Percentiles rank a stretch among this genome's conserved stretches.
phyloP scores from a whole-genome alignment of 37 sponge, comb jelly and placozoan genomes.

The Beroe forskalii region DNA sequence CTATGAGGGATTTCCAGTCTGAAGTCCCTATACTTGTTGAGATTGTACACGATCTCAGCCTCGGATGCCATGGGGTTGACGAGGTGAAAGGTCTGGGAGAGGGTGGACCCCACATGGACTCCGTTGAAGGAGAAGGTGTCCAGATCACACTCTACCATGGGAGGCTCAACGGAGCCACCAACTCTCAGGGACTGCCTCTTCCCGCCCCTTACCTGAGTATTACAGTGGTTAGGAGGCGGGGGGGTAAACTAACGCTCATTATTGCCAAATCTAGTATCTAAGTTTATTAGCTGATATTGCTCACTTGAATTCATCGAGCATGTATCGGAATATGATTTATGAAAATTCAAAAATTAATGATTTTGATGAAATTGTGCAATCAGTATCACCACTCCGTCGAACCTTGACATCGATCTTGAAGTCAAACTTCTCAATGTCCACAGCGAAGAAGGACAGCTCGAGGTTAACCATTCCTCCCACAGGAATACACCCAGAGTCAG shows the following conservation, averaged over 20 bases:
- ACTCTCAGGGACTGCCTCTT: slow-evolving; percentile 70
- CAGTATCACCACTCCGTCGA: too few species aligned
- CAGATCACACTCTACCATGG: slow-evolving; percentile 69
- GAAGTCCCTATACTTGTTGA: slow-evolving; percentile 52
- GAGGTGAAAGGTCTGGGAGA: slow-evolving; percentile 46
- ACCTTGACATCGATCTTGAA: slow-evolving; percentile 68
- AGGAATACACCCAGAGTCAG: slow-evolving; percentile 78
- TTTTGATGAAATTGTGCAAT: too few species aligned
- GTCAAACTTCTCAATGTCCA: slow-evolving; percentile 72
- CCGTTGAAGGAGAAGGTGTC: slow-evolving; percentile 56
- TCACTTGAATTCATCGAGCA: too few species aligned
- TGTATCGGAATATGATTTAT: too few species aligned
- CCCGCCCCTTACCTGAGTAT: slow-evolving; percentile 69
- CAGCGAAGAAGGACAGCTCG: slow-evolving; percentile 68
- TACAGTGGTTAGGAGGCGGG: too few species aligned
- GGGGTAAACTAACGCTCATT: too few species aligned
- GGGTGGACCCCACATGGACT: slow-evolving; percentile 46
- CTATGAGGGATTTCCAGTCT: slow-evolving; percentile 41
- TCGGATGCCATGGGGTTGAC: slow-evolving; percentile 50
- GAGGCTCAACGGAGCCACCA: slow-evolving; percentile 74
- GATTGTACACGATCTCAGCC: slow-evolving; percentile 62
- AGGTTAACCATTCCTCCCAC: slow-evolving; percentile 69
- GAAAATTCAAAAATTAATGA: too few species aligned
- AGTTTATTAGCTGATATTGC: too few species aligned
- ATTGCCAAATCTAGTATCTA: too few species aligned